Base-by-base conservation (phyloP, 92 coral and sea anemone genomes). In the Epizoanthus ramosus region DNA sequence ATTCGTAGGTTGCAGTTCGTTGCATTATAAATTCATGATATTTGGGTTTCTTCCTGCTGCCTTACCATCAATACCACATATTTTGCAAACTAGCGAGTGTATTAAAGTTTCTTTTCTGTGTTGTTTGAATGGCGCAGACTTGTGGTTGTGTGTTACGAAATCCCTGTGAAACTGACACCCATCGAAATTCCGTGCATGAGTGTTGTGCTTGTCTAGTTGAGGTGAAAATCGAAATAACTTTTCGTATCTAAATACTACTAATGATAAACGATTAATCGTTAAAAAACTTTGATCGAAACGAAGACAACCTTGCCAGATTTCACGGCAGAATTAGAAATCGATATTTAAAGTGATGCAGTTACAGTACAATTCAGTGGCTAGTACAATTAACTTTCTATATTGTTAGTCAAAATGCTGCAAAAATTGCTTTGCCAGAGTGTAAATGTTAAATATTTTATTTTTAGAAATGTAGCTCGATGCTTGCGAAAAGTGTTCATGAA, bases 141-240 rank as follows among this genome's bases (percentile, higher is more conserved):
- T 22, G 23, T 61, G 39, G 5, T 15, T 9, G 66, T 28, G 35
- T 35, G 8, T 59, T 77, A 21, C 69, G 70, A 77, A 77, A 77
- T 71, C 45, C 60, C 68, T 47, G 8, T 58, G 80, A 75, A 75
- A 75, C 21, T 21, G 80, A 75, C 68, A 75, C 80, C 80, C 25
- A 57, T 3, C 22, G 45, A 43, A 59, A 41, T 77, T 77, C 66
- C 16, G 61, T 12, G 19, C 57, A 39, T 19, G 37, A 39, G 53
- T 60, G 4, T 9, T 77, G 57, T 22, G 37, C 60, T n/a, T 2
- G 16, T 21, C 5, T 71, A 19, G 18, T 71, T 45, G 45, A 19
- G 12, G 47, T 23, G n/a, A 2, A n/a, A 17, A 19, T 8, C 3
- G 37, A 12, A 47, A 13, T 52, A 35, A 9, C 14, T 52, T n/a